Evolutionary conservation across 2,797 vertebrate species (phyloP), one percentile per base, ranked within the genome.

Genomic region (Acipenser oxyrinchus): DNA sequence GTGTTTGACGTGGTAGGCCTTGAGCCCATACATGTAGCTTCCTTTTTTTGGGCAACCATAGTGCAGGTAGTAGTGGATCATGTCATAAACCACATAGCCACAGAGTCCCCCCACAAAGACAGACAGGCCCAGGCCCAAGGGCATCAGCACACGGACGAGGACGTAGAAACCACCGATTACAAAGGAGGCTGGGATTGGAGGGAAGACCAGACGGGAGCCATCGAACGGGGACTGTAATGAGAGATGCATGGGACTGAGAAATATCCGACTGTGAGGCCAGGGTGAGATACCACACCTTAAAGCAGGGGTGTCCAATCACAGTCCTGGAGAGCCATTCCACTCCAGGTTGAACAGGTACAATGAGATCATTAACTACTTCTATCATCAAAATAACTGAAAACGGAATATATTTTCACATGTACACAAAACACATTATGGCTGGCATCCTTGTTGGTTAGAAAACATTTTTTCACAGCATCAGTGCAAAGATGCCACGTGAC

Each of bases 1-100:
- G 72, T 99, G 97, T 76, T 94, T 98, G 74, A 96, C 92, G 0
- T 99, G 97, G 59, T 96, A 93, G 6, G 90, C 91, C 83, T 99
- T 99, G 78, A 99, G 84, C 62, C 69, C 70, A 1, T 96, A 94
- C 80, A 99, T 80, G 80, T 97, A 97, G 7, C 93, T 92, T 74
- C 93, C 96, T 69, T 83, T 91, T 66, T 72, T 83, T 0, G 96
- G 97, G 0, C 93, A 93, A 63, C 96, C 95, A 0, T 97, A 96
- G 82, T 99, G 97, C 69, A 99, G 87, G 80, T 97, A 99, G 81
- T 99, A 99, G 77, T 99, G 97, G 73, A 89, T 95, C 96, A 99
- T 94, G 75, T 99, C 96, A 0, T 99, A 99, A 51, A 94, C 60
- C 1, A 99, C 81, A 5, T 99, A 99, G 75, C 96, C 97, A 0